These are phyloP conservation scores for Conger conger DNA, from an alignment of 2,113 vertebrate species.

Conservation along the genomic window DNA sequence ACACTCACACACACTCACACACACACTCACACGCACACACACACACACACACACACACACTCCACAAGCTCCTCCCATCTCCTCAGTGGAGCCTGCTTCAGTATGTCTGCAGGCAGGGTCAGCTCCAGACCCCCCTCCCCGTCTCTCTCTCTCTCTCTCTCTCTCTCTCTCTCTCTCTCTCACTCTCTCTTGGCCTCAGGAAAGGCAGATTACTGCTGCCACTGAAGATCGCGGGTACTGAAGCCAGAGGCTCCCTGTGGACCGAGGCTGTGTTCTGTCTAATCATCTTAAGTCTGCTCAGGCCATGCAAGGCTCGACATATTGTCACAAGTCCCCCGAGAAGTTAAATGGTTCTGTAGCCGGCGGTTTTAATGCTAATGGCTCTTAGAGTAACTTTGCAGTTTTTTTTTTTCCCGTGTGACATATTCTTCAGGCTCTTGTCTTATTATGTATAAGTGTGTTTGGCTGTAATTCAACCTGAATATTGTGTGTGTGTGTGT, in stretches of 20 bases:
- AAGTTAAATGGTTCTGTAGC: background rate
- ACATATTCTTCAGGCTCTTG: background rate
- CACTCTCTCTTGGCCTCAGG: slow-evolving; percentile 53
- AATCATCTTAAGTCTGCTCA: slow-evolving; percentile 36
- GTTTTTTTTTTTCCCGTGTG: background rate
- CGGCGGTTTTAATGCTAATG: background rate
- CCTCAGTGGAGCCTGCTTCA: slow-evolving; percentile 26
- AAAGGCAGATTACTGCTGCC: slow-evolving; percentile 62
- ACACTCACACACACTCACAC: slow-evolving; percentile 42
- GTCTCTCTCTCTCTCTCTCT: slow-evolving; percentile 26
- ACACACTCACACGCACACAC: slow-evolving; percentile 36
- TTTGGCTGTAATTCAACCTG: background rate
- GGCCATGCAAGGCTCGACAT: background rate
- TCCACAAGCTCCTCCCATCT: background rate
- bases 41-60: slow-evolving; percentile 43
- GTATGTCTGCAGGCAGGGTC: slow-evolving; percentile 4
- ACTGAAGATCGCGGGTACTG: slow-evolving; percentile 50
- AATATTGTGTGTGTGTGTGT: background rate
- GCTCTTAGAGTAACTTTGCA: background rate
- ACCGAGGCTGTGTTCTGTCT: slow-evolving; percentile 40
- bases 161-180: slow-evolving; percentile 31
- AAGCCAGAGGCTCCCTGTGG: slow-evolving; percentile 37
- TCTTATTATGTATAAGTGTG: background rate
- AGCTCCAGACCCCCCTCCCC: slow-evolving; percentile 38
- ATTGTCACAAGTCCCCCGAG: background rate